Percentiles rank a stretch among this genome's conserved stretches.
phyloP scores from a whole-genome alignment of 2,113 vertebrate genomes.

The Dolichotis patagonum region DNA sequence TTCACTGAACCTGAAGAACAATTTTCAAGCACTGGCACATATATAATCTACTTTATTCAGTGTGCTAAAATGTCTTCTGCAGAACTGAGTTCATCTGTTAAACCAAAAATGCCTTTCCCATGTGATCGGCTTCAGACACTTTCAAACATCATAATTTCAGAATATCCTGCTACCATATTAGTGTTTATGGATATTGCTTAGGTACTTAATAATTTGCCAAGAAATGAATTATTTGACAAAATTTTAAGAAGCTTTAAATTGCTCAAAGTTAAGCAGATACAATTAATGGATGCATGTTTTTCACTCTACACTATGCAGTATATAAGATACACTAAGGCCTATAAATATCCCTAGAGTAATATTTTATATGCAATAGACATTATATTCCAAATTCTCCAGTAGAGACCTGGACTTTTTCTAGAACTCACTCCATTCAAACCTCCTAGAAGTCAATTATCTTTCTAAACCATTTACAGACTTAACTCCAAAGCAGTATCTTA shows the following conservation, averaged over 20 bases:
- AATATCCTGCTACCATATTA: not conserved
- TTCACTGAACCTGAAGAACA: conserved; percentile 68
- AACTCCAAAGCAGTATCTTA: not conserved
- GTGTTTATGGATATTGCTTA: not conserved
- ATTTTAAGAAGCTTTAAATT: not conserved
- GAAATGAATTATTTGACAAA: not conserved
- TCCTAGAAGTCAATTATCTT: not conserved
- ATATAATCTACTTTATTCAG: conserved; percentile 54
- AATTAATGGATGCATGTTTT: not conserved
- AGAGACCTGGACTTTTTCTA: not conserved
- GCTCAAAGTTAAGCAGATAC: not conserved
- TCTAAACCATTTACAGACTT: not conserved
- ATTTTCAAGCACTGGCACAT: conserved; percentile 42
- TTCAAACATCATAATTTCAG: not conserved
- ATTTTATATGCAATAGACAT: not conserved
- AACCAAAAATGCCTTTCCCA: not conserved
- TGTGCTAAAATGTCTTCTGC: not conserved
- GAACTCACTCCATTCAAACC: not conserved
- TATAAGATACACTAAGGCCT: not conserved
- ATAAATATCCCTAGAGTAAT: not conserved
- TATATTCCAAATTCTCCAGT: not conserved
- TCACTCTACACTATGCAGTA: not conserved
- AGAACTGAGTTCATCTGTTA: not conserved
- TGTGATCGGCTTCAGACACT: not conserved
- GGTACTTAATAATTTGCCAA: not conserved